phyloP scores from a whole-genome alignment of 2,888 invertebrate genomes.

The Calameuta pallipes region DNA sequence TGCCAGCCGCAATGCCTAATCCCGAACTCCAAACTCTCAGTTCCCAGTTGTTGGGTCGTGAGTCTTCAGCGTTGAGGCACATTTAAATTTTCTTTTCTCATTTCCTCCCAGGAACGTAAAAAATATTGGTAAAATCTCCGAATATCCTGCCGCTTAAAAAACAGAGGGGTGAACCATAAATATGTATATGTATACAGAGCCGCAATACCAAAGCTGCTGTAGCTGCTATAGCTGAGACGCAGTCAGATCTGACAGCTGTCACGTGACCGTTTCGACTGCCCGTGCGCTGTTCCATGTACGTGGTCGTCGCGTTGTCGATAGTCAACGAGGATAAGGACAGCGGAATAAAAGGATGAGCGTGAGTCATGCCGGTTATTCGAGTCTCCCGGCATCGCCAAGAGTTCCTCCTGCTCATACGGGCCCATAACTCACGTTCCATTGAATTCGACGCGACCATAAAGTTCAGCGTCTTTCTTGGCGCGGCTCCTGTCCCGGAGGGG shows the following conservation, averaged over 20 bases:
- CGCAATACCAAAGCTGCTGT: too few relatives aligned
- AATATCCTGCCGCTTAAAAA: not conserved
- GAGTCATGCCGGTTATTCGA: conserved; percentile 18
- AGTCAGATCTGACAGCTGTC: not conserved
- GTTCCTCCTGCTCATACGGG: not conserved
- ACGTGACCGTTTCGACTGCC: not conserved
- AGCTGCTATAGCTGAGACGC: not conserved
- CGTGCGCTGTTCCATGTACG: not conserved
- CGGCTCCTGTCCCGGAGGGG: not conserved
- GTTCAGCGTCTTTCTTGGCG: conserved; percentile 44
- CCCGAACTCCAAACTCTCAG: not conserved
- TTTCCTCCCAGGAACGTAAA: not conserved
- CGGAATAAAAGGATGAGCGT: conserved; percentile 16
- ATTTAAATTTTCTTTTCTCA: not conserved
- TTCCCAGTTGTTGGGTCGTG: not conserved
- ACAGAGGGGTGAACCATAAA: not conserved
- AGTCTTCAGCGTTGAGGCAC: not conserved
- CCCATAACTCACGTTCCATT: conserved; percentile 53
- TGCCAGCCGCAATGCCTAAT: conserved; percentile 26
- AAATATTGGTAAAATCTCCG: not conserved
- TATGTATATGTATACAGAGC: not conserved
- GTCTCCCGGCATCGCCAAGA: conserved; percentile 19
- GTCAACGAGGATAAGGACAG: conserved; percentile 3
- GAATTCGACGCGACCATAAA: conserved; percentile 51
- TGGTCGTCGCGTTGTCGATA: not conserved